A percentile compares a stretch with the other conserved stretches of the same genome.
Conservation (phyloP, 2,888 invertebrate species). For the Pachydiplax longipennis region DNA sequence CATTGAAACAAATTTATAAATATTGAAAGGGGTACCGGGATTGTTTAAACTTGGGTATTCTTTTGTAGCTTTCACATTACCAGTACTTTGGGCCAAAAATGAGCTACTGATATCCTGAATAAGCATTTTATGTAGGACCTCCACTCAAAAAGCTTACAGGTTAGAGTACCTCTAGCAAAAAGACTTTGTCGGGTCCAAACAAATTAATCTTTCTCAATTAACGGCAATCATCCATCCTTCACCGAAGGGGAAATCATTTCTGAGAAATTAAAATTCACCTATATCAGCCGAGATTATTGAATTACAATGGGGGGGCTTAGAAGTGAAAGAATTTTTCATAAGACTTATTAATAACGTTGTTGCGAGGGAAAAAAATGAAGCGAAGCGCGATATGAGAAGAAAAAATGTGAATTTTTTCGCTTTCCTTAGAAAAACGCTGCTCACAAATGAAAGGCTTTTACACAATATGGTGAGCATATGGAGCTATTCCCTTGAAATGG, state of each 20-base stretch:
- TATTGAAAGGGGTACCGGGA: too few relatives aligned
- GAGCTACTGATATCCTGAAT: too few relatives aligned
- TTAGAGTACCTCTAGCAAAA: too few relatives aligned
- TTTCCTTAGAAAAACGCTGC: not conserved
- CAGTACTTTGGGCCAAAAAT: too few relatives aligned
- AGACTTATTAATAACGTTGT: not conserved
- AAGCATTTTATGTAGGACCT: too few relatives aligned
- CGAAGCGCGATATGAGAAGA: not conserved
- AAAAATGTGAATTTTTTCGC: not conserved
- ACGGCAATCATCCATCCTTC: not conserved
- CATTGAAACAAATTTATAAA: too few relatives aligned
- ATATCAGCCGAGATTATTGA: not conserved
- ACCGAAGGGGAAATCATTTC: not conserved
- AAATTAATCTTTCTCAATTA: too few relatives aligned
- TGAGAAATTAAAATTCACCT: not conserved
- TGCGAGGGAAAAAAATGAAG: not conserved
- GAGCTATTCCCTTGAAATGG: not conserved
- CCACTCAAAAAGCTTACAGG: too few relatives aligned
- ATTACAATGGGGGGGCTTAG: not conserved
- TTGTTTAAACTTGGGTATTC: too few relatives aligned
- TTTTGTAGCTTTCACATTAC: too few relatives aligned
- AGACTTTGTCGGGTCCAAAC: too few relatives aligned
- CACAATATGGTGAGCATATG: not conserved
- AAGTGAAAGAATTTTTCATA: not conserved
- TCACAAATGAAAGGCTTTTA: not conserved